Percentiles rank a stretch among this genome's conserved stretches.
Conservation (phyloP, 2,888 invertebrate genomes). For the Pheosia gnoma region DNA sequence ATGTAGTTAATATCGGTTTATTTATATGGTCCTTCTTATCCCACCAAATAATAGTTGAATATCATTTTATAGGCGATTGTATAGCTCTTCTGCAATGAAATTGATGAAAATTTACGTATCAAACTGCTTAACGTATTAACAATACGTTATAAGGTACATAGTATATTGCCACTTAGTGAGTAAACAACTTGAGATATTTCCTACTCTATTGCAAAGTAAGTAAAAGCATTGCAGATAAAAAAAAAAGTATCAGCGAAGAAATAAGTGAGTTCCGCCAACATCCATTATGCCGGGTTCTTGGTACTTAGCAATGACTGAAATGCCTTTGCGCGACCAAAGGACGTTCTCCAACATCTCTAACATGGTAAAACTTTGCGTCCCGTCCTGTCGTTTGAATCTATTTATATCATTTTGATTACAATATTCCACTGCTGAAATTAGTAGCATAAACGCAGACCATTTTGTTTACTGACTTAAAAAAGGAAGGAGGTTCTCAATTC, state of each 20-base stretch:
- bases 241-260: neutral
- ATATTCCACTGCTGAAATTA: too few species aligned
- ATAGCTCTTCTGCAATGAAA: too few species aligned
- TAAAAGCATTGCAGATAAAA: neutral
- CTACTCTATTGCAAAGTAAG: neutral
- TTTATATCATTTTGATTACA: too few species aligned
- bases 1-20: slow-evolving; percentile 2
- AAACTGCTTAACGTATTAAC: neutral
- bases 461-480: too few species aligned
- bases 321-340: neutral
- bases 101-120: too few species aligned
- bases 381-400: too few species aligned
- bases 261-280: slow-evolving; percentile 4
- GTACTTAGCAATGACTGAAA: neutral
- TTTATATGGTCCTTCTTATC: too few species aligned
- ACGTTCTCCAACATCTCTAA: neutral
- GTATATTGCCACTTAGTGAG: neutral
- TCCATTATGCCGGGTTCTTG: slow-evolving; percentile 4
- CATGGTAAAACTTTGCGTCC: neutral
- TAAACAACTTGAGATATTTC: neutral
- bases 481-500: too few species aligned
- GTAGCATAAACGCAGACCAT: too few species aligned
- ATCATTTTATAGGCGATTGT: too few species aligned
- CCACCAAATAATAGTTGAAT: too few species aligned
- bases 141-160: neutral